These are phyloP conservation scores for Atrichornis clamosus DNA, from an alignment of 2,113 vertebrate species.

Conservation along the genomic window DNA sequence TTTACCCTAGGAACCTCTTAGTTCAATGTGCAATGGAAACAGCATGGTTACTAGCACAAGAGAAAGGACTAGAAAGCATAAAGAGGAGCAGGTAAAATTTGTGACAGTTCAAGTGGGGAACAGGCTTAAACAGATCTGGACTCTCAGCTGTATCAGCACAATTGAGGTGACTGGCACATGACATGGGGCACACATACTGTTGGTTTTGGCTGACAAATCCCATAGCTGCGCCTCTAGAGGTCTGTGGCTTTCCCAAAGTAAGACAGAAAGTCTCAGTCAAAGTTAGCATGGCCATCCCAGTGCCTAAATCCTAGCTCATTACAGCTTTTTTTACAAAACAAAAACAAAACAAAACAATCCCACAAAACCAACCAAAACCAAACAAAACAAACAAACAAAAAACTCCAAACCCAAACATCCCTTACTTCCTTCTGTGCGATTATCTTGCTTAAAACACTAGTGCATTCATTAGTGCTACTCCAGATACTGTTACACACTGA, in stretches of 20 bases:
- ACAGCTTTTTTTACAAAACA: not conserved
- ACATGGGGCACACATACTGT: not conserved
- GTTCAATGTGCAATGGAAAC: not conserved
- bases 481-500: not conserved
- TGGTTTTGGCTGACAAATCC: not conserved
- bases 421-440: not conserved
- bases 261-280: not conserved
- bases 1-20: not conserved
- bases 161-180: not conserved
- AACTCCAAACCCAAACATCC: accelerated
- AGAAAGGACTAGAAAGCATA: not conserved
- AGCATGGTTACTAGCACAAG: not conserved
- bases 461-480: not conserved
- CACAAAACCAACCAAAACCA: not conserved
- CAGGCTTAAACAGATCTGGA: not conserved
- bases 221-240: not conserved
- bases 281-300: not conserved
- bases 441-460: not conserved
- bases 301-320: not conserved
- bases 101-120: not conserved
- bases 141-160: not conserved
- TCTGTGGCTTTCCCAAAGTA: not conserved
- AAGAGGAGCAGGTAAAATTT: not conserved
- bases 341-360: too few species aligned
- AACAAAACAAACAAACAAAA: not conserved